phyloP scores from a whole-genome alignment of 2,888 invertebrate genomes.

The Coremacera marginata region DNA sequence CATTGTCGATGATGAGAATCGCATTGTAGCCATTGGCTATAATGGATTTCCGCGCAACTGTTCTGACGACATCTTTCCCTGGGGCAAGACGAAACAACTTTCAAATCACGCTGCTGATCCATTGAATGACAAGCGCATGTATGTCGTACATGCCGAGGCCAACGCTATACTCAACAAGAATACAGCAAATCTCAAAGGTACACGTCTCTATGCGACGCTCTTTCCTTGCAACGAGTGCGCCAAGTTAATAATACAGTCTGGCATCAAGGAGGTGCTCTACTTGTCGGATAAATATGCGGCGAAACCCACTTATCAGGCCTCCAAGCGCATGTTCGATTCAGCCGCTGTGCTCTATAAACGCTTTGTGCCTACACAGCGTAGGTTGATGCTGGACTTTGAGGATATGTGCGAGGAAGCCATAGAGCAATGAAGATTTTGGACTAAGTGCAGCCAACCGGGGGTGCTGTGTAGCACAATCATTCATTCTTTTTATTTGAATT shows the following conservation, averaged over 20 bases:
- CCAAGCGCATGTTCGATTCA: constrained; percentile 85
- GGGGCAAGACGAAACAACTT: constrained; percentile 75
- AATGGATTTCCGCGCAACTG: constrained; percentile 97
- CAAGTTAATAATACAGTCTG: constrained; percentile 95
- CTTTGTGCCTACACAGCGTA: constrained; percentile 74
- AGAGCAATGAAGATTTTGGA: too few relatives aligned
- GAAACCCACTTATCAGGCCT: constrained; percentile 78
- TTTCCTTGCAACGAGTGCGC: constrained; percentile 99
- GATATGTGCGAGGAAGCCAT: neutral
- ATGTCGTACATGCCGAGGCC: constrained; percentile 97
- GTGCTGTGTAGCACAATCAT: too few relatives aligned
- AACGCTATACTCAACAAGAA: constrained; percentile 97
- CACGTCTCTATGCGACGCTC: constrained; percentile 87
- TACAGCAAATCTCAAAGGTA: constrained; percentile 79
- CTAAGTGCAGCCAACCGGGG: too few relatives aligned
- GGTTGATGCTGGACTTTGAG: constrained; percentile 79
- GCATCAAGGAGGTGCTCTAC: constrained; percentile 83
- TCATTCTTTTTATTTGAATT: too few relatives aligned
- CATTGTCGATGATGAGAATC: constrained; percentile 86
- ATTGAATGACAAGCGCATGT: constrained; percentile 85
- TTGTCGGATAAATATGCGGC: constrained; percentile 84
- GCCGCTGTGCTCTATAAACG: constrained; percentile 79
- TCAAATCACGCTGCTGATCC: constrained; percentile 61
- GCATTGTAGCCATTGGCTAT: constrained; percentile 94
- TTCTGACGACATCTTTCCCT: constrained; percentile 89